Conservation (phyloP, 1,140 invertebrate genomes). For the Diabrotica undecimpunctata region DNA sequence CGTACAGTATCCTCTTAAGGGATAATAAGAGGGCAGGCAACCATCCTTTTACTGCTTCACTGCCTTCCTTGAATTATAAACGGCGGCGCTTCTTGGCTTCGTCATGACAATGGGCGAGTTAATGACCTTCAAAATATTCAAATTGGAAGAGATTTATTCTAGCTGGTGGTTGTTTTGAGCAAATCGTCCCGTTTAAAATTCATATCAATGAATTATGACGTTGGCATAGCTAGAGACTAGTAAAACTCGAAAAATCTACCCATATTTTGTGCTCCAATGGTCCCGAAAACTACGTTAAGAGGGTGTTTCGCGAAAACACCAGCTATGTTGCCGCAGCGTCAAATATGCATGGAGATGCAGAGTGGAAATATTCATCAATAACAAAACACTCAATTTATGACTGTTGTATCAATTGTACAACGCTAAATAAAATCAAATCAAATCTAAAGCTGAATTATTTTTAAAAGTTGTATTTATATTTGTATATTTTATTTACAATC, state of each 20-base stretch:
- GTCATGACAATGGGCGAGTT: neutral
- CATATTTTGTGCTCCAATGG: conserved; percentile 28
- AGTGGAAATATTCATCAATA: too few species aligned
- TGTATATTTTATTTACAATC: too few species aligned
- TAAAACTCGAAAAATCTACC: conserved; percentile 19
- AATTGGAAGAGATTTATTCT: conserved; percentile 10
- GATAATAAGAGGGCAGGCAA: too few species aligned
- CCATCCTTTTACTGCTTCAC: neutral
- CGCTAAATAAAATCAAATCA: too few species aligned
- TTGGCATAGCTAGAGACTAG: conserved; percentile 20
- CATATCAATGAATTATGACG: conserved; percentile 20
- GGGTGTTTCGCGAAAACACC: conserved; percentile 1
- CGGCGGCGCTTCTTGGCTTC: neutral
- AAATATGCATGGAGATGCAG: neutral
- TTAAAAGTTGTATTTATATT: too few species aligned
- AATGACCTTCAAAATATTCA: conserved; percentile 12
- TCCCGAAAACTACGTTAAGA: conserved; percentile 28
- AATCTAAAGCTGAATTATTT: too few species aligned
- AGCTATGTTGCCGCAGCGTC: neutral
- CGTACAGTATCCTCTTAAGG: too few species aligned
- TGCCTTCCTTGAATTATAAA: neutral
- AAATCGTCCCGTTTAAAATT: conserved; percentile 8
- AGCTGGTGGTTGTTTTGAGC: conserved; percentile 7
- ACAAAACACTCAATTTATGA: too few species aligned
- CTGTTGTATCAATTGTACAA: too few species aligned